A percentile compares a stretch with the other conserved stretches of the same genome.
These are phyloP conservation scores for Podarcis siculus DNA, from an alignment of 2,797 vertebrate species.

Conservation along the genomic window DNA sequence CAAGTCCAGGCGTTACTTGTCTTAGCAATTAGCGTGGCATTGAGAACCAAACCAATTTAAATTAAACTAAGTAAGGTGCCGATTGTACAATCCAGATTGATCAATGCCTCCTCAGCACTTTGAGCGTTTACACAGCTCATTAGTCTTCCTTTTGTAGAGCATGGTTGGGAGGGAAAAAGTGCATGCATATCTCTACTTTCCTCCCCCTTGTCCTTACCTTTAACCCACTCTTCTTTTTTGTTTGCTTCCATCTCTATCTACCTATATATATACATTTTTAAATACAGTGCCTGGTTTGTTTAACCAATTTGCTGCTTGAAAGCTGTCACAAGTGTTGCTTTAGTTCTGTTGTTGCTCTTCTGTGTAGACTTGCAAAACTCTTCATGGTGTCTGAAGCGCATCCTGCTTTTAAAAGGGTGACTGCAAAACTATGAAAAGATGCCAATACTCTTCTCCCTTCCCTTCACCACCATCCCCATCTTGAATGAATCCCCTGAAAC, in stretches of 20 bases:
- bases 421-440: conserved; percentile 79
- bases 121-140: conserved; percentile 83
- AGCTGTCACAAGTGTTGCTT: too few species aligned
- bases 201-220: conserved; percentile 44
- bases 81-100: conserved; percentile 82
- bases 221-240: conserved; percentile 65
- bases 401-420: conserved; percentile 78
- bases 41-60: conserved; percentile 46
- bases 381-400: conserved; percentile 74
- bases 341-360: conserved; percentile 83
- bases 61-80: conserved; percentile 81
- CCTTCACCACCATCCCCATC: conserved; percentile 69
- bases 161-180: conserved; percentile 81
- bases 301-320: too few species aligned
- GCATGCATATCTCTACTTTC: conserved; percentile 80
- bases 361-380: conserved; percentile 80
- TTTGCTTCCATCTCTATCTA: conserved; percentile 72
- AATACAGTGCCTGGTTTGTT: conserved; percentile 78
- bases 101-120: conserved; percentile 85
- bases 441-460: conserved; percentile 78
- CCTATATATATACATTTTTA: conserved; percentile 33
- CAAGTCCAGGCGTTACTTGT: background rate
- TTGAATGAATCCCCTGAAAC: conserved; percentile 75
- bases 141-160: conserved; percentile 88
- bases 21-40: too few species aligned